Evolutionary conservation across 2,888 invertebrate genomes (phyloP), one percentile per base, ranked within the genome.

Genomic region (Cetonia aurata): DNA sequence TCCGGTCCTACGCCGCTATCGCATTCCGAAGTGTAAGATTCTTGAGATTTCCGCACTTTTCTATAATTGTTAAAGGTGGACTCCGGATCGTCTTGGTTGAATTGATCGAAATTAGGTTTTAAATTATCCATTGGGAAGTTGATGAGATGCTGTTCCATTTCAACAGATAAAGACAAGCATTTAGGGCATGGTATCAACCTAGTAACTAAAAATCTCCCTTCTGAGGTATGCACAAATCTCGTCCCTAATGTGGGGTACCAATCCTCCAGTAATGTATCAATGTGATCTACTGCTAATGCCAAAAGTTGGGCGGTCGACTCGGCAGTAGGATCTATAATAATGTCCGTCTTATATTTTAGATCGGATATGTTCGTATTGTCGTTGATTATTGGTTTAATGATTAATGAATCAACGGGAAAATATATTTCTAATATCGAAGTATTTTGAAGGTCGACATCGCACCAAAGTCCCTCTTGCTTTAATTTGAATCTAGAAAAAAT

Each of bases 161-260:
- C 82, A 19, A 79, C 72, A 3, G 84, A 83, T 78, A 85, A 84
- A n/a, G 85, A 84, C 57, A 98, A 86, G 82, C 99, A 99, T 31
- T 91, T 89, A 0, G 96, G 94, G 82, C 99, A 99, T 0, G 98
- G 95, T 73, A 98, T 94, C 68, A 98, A 84, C 9, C 99, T 89
- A 0, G 98, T 98, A 65, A 99, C 96, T 46, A 99, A 87, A 83
- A 98, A 94, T 78, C 96, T 91, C 0, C 99, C 99, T 78, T 98
- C 97, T 0, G 97, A 97, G 0, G 98, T 98, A 83, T 99, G 99
- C 1, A 98, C 96, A 85, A 99, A 99, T 48, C 99, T 90, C n/a
- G n/a, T n/a, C n/a, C n/a, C n/a, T n/a, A n/a, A n/a, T n/a, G n/a
- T n/a, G n/a, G n/a, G n/a, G n/a, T 0, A 98, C 98, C n/a, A n/a